Percentiles rank a stretch among this genome's conserved stretches.
phyloP scores from a whole-genome alignment of 2,797 vertebrate genomes.

The Fistularia commersonii region DNA sequence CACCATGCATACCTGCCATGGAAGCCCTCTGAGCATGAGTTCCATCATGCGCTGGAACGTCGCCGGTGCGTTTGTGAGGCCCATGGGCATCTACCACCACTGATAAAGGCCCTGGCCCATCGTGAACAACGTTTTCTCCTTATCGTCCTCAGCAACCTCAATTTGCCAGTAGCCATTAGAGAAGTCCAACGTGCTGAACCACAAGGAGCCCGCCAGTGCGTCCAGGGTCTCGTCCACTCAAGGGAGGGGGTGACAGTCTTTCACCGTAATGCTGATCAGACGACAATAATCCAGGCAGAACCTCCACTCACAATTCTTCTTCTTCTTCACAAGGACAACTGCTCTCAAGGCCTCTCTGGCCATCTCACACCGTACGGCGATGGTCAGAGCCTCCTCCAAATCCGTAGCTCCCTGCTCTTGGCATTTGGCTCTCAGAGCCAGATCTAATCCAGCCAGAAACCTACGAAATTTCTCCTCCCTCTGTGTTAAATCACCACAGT shows the following conservation, averaged over 20 bases:
- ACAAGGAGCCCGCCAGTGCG: neutral
- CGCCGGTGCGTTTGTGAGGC: neutral
- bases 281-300: neutral
- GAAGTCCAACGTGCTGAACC: slow-evolving; percentile 7
- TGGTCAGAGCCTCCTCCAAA: too few species aligned
- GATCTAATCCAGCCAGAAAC: too few species aligned
- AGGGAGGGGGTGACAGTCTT: slow-evolving; percentile 4
- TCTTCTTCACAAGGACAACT: neutral
- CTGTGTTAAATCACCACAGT: too few species aligned
- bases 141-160: neutral
- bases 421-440: too few species aligned
- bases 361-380: too few species aligned
- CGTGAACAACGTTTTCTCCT: slow-evolving; percentile 1
- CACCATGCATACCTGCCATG: slow-evolving; percentile 1
- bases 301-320: neutral
- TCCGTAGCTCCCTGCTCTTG: too few species aligned
- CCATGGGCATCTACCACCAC: neutral
- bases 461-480: too few species aligned
- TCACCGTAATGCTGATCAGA: neutral
- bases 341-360: too few species aligned
- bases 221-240: slow-evolving; percentile 3
- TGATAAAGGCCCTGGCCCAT: slow-evolving; percentile 2
- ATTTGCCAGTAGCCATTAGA: slow-evolving; percentile 16
- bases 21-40: slow-evolving; percentile 1
- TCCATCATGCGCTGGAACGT: slow-evolving; percentile 3